Evolutionary conservation across 2,888 invertebrate species (phyloP).

Genomic region (Polylopha cassiicola): DNA sequence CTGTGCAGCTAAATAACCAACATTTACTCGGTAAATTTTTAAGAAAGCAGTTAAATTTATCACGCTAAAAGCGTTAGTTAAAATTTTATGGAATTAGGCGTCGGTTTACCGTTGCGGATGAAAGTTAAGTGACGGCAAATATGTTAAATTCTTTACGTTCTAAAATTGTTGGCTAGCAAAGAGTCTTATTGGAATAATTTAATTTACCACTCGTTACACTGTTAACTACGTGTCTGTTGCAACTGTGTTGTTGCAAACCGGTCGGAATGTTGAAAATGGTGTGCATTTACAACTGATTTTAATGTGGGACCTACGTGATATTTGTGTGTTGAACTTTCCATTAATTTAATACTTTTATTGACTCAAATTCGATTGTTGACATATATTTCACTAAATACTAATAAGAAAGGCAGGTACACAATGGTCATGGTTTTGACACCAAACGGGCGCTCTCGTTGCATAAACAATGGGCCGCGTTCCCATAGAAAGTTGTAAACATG

Average conservation of each 20-base stretch:
- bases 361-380: slow-evolving; percentile 4
- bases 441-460: slow-evolving; percentile 16
- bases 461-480: slow-evolving; percentile 52
- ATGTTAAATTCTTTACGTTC: slow-evolving; percentile 43
- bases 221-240: background rate
- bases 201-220: slow-evolving; percentile 4
- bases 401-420: slow-evolving; percentile 11
- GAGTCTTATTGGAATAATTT: slow-evolving; percentile 54
- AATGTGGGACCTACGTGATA: no score
- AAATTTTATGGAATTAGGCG: slow-evolving; percentile 38
- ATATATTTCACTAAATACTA: no score
- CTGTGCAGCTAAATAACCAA: slow-evolving; percentile 14
- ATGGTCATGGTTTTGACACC: slow-evolving; percentile 3
- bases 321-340: background rate
- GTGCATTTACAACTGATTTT: slow-evolving; percentile 1
- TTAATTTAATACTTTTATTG: no score
- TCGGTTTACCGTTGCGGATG: slow-evolving; percentile 61
- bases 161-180: slow-evolving; percentile 42
- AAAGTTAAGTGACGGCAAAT: slow-evolving; percentile 53
- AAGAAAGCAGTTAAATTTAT: slow-evolving; percentile 44
- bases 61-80: slow-evolving; percentile 28
- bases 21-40: slow-evolving; percentile 17
- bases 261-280: slow-evolving; percentile 7
- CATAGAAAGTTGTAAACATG: slow-evolving; percentile 65
- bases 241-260: slow-evolving; percentile 4